Evolutionary conservation across 2,797 vertebrate species (phyloP), one percentile per base, ranked within the genome.

Genomic region (Gila robusta): DNA sequence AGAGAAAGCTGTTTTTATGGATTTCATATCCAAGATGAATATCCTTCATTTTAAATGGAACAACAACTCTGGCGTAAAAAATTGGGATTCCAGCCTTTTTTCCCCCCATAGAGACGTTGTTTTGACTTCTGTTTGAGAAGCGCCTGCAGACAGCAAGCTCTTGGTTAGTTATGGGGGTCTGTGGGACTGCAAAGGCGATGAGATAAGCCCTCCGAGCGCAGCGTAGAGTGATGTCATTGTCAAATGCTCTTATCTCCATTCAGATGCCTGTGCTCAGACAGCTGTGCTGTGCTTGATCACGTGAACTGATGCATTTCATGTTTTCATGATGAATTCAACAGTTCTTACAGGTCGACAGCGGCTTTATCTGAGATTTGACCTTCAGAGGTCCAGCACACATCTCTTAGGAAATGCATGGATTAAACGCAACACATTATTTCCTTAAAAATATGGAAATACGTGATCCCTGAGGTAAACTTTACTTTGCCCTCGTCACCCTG

Each of bases 181-280:
- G 47, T 41, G 67, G 70, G 52, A 41, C 69, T 54, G 83, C 44
- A 64, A 79, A 80, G 41, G 69, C 78, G 35, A 66, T 28, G 70
- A 81, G 70, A 86, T 86, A 81, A 86, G 41, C 41, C 6, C 10
- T 81, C 54, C 9, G 23, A 72, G 54, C 35, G 41, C 47, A 54
- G 59, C 6, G 4, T 56, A 39, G 56, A 66, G 32, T 74, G 56
- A 86, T 86, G 70, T 81, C 84, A 81, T 39, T 81, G 78, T 64
- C n/a, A 81, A 66, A 66, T 28, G 44, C 78, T 81, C 78, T 41
- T 86, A 81, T 86, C 84, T 85, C 35, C 16, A 14, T 52, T 64
- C 39, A 21, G 16, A 86, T 49, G 69, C 78, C 41, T 81, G 21
- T 73, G 73, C 72, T 84, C 12, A 66, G 28, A 77, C 44, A 84